Evolutionary conservation across 2,888 invertebrate genomes (phyloP).

Genomic region (Harpalus rufipes): DNA sequence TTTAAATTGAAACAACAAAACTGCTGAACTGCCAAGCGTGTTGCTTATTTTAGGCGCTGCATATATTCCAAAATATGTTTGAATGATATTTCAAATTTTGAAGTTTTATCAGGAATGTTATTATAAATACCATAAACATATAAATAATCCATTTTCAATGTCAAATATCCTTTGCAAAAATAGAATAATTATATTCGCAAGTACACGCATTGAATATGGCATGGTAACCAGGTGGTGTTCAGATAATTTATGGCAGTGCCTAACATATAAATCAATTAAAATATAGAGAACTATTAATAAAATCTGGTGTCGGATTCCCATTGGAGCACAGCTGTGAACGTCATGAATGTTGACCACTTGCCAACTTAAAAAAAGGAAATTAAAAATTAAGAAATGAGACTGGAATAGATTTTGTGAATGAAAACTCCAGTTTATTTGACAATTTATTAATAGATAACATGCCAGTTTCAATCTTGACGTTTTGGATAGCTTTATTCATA

Average conservation of each 20-base stretch:
- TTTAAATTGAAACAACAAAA: too few relatives aligned
- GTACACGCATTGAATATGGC: conserved; percentile 4
- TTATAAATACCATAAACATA: not conserved
- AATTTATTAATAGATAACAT: conserved; percentile 54
- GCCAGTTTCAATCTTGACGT: conserved; percentile 42
- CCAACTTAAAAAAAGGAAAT: conserved; percentile 62
- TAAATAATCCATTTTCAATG: conserved; percentile 4
- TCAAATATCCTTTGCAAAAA: conserved; percentile 5
- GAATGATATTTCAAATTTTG: too few relatives aligned
- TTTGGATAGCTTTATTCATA: conserved; percentile 33
- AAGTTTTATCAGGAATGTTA: too few relatives aligned
- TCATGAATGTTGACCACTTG: conserved; percentile 60
- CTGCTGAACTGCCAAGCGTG: too few relatives aligned
- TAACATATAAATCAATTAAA: conserved; percentile 59
- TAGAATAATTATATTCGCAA: conserved; percentile 30
- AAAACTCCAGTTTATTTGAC: conserved; percentile 57
- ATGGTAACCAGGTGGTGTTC: conserved; percentile 54
- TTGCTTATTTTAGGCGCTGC: too few relatives aligned
- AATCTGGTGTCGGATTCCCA: conserved; percentile 51
- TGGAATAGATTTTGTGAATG: conserved; percentile 64
- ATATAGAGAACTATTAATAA: conserved; percentile 65
- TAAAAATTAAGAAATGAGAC: conserved; percentile 53
- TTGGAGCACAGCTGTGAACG: conserved; percentile 56
- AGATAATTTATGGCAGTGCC: conserved; percentile 49
- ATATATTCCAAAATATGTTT: too few relatives aligned